Conservation (phyloP, 2,113 vertebrate species). For the Hylia prasina region DNA sequence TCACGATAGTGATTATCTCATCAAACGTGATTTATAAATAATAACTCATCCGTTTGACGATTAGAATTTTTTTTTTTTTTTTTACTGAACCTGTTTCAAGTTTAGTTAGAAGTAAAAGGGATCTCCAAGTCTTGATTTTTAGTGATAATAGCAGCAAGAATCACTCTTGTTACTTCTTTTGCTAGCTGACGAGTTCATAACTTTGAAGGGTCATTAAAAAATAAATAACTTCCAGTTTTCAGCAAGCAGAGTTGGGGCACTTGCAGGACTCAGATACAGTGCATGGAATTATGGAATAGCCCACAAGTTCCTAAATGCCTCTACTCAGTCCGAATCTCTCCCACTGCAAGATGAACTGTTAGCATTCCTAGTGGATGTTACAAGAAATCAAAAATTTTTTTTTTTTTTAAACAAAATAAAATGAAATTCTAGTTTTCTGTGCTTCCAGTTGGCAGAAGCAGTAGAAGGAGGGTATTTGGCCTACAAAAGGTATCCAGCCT, state of each 20-base stretch:
- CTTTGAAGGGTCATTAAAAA: slow-evolving; percentile 93
- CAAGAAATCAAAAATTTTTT: slow-evolving; percentile 67
- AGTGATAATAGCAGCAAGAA: slow-evolving; percentile 94
- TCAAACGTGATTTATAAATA: slow-evolving; percentile 98
- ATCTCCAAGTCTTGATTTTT: slow-evolving; percentile 87
- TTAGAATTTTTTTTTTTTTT: slow-evolving; percentile 77
- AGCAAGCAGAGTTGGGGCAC: slow-evolving; percentile 86
- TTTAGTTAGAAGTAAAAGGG: slow-evolving; percentile 84
- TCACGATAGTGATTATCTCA: slow-evolving; percentile 85
- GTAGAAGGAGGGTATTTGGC: slow-evolving; percentile 75
- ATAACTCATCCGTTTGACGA: slow-evolving; percentile 88
- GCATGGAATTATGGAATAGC: slow-evolving; percentile 75
- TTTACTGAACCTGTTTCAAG: slow-evolving; percentile 85
- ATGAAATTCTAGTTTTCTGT: slow-evolving; percentile 82
- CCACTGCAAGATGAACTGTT: slow-evolving; percentile 91
- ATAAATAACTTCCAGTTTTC: slow-evolving; percentile 95
- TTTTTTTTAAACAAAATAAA: slow-evolving; percentile 78
- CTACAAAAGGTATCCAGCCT: slow-evolving; percentile 80
- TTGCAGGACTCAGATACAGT: slow-evolving; percentile 76
- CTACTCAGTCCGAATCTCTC: slow-evolving; percentile 79
- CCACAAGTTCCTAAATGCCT: slow-evolving; percentile 77
- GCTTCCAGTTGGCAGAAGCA: slow-evolving; percentile 84
- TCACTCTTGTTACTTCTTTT: slow-evolving; percentile 96
- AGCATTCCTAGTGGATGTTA: slow-evolving; percentile 93
- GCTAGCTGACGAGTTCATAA: slow-evolving; percentile 90